Conservation (phyloP, 2,797 vertebrate genomes). For the Oreochromis grahami region DNA sequence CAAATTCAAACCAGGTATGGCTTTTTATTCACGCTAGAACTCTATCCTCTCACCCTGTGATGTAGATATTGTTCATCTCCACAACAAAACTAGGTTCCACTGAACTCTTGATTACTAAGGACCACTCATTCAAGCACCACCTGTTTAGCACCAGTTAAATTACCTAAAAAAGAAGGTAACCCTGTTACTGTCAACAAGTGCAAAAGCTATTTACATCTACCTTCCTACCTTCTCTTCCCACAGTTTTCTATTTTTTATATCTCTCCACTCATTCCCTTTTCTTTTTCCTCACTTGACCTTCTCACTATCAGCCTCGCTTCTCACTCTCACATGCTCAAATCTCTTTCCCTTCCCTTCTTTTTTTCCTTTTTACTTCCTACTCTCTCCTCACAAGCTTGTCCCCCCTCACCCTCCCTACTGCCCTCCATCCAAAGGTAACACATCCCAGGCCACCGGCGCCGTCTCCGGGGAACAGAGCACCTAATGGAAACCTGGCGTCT, state of each 20-base stretch:
- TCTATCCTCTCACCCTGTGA: neutral
- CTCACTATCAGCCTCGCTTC: neutral
- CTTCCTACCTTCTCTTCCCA: neutral
- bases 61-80: neutral
- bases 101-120: neutral
- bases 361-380: neutral
- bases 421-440: slow-evolving; percentile 59
- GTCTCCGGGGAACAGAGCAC: slow-evolving; percentile 64
- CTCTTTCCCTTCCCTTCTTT: slow-evolving; percentile 3
- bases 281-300: slow-evolving; percentile 7
- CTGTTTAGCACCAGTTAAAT: neutral
- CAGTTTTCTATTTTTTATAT: neutral
- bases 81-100: neutral
- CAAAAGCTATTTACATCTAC: neutral
- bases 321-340: neutral
- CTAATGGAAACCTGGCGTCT: slow-evolving; percentile 74
- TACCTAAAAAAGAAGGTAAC: neutral
- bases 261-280: neutral
- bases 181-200: neutral
- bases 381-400: neutral
- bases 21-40: neutral
- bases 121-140: neutral
- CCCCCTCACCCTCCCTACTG: neutral
- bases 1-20: neutral
- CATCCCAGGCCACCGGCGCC: slow-evolving; percentile 70